Percentiles rank a stretch among this genome's conserved stretches.
Conservation (phyloP, 2,797 vertebrate genomes). For the Leptodactylus fallax region DNA sequence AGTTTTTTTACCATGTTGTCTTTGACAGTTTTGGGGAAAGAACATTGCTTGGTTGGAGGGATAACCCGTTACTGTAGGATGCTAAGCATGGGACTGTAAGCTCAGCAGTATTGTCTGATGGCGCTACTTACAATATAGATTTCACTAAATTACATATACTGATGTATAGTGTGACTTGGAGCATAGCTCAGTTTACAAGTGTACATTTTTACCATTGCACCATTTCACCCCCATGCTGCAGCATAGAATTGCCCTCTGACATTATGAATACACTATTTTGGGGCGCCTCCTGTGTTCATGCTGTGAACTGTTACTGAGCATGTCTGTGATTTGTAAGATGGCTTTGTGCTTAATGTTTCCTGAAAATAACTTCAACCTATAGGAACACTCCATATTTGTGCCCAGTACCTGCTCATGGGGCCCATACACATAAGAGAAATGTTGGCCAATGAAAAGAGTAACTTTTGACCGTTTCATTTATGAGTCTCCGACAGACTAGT, state of each 20-base stretch:
- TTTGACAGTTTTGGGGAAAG: too few species aligned
- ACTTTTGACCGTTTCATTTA: too few species aligned
- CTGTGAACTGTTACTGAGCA: neutral
- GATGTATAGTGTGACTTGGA: neutral
- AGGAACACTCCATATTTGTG: neutral
- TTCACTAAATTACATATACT: neutral
- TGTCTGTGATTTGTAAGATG: neutral
- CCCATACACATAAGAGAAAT: too few species aligned
- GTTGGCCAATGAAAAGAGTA: too few species aligned
- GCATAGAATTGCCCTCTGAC: neutral
- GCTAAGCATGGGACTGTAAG: neutral
- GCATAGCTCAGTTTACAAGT: too few species aligned
- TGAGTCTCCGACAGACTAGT: too few species aligned
- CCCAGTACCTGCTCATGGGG: neutral
- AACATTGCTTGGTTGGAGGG: too few species aligned
- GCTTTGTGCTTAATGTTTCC: neutral
- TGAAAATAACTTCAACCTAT: neutral
- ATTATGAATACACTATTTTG: neutral
- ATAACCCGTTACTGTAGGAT: neutral
- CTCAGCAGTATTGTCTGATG: neutral
- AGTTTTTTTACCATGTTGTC: too few species aligned
- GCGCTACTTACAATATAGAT: neutral
- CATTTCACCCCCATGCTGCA: neutral
- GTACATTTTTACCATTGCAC: neutral
- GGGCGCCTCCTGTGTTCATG: neutral